phyloP scores from a whole-genome alignment of 2,113 vertebrate species.

The Corvus cornix region DNA sequence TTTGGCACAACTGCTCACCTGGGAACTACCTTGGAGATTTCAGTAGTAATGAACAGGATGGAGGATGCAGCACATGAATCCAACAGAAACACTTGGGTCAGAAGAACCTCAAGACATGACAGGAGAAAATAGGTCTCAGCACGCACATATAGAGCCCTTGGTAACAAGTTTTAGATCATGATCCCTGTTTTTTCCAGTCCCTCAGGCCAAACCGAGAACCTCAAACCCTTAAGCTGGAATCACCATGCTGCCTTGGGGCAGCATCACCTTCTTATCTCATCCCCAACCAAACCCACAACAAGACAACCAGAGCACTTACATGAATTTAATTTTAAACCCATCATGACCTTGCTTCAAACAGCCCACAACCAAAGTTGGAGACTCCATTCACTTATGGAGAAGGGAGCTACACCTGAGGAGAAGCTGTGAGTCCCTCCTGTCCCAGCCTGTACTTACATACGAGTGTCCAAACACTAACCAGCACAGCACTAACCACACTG shows the following conservation, averaged over 20 bases:
- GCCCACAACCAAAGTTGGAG: neutral
- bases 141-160: neutral
- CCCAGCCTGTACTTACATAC: fast-evolving
- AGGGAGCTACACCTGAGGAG: neutral
- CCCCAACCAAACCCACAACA: neutral
- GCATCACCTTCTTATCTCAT: neutral
- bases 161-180: neutral
- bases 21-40: neutral
- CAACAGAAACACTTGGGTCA: neutral
- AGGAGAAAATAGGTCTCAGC: neutral
- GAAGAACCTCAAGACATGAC: fast-evolving
- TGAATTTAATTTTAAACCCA: neutral
- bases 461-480: neutral
- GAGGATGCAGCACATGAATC: neutral
- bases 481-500: neutral
- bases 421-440: neutral
- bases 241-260: neutral
- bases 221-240: neutral
- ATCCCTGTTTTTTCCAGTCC: neutral
- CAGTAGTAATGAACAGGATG: neutral
- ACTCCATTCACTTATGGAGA: neutral
- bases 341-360: neutral
- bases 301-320: neutral
- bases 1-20: neutral
- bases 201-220: neutral